phyloP scores from a whole-genome alignment of 2,888 invertebrate species.

The Ariolimax columbianus region DNA sequence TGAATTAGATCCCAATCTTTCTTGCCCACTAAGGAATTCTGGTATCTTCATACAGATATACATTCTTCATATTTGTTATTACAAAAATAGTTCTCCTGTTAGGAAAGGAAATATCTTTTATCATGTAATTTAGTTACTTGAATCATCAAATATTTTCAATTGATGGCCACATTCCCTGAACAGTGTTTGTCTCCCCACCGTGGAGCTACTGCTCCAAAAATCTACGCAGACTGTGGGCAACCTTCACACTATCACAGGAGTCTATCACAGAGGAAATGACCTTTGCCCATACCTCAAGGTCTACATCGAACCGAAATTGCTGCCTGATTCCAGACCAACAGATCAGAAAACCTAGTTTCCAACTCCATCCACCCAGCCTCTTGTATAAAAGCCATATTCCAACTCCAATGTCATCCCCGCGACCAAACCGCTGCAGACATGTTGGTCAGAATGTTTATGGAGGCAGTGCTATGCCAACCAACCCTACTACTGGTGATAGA shows the following conservation, averaged over 20 bases:
- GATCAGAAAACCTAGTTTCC: neutral
- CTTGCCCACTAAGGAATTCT: no score
- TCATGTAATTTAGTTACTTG: neutral
- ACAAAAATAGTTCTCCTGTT: no score
- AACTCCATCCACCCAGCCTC: constrained; percentile 7
- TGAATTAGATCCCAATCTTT: no score
- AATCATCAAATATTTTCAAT: neutral
- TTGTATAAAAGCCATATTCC: constrained; percentile 46
- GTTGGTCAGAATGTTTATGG: neutral
- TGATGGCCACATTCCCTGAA: constrained; percentile 26
- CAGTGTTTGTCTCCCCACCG: constrained; percentile 48
- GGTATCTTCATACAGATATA: no score
- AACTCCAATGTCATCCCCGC: constrained; percentile 45
- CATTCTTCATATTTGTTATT: no score
- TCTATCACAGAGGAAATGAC: constrained; percentile 51
- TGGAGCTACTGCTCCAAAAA: constrained; percentile 47
- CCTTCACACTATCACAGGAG: constrained; percentile 51
- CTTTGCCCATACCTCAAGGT: constrained; percentile 41
- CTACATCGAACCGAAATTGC: neutral
- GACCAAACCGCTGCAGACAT: constrained; percentile 30
- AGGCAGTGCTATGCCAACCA: neutral
- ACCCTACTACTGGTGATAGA: neutral
- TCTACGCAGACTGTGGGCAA: constrained; percentile 53
- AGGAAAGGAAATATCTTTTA: no score
- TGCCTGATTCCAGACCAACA: neutral